Conservation (phyloP, 2,888 invertebrate genomes). For the Thereva unica region DNA sequence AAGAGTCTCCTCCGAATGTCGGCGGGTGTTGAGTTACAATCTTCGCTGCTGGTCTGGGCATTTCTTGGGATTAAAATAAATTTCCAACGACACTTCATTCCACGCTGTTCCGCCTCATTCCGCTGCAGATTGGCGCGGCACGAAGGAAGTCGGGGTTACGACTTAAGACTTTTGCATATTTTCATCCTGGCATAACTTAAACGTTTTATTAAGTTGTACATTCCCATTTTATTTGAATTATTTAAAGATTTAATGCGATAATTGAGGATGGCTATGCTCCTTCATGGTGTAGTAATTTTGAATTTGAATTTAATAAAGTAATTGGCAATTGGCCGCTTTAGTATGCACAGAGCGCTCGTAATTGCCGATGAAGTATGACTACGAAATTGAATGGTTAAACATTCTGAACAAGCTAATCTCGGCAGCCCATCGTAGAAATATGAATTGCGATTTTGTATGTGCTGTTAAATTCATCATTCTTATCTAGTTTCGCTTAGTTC, state of each 20-base stretch:
- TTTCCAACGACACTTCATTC: slow-evolving; percentile 6
- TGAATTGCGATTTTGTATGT: too few relatives aligned
- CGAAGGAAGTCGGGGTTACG: slow-evolving; percentile 24
- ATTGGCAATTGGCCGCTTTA: too few relatives aligned
- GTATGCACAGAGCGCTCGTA: too few relatives aligned
- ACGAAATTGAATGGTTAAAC: too few relatives aligned
- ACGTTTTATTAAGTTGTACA: slow-evolving; percentile 10
- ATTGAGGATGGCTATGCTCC: too few relatives aligned
- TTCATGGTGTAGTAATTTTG: too few relatives aligned
- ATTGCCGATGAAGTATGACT: too few relatives aligned
- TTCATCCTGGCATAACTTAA: slow-evolving; percentile 19
- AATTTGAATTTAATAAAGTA: too few relatives aligned
- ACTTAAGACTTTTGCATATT: slow-evolving; percentile 23
- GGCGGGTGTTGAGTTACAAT: slow-evolving; percentile 33
- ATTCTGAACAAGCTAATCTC: too few relatives aligned
- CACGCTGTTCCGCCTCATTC: not conserved
- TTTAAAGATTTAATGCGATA: not conserved
- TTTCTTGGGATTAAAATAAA: slow-evolving; percentile 31
- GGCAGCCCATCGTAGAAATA: too few relatives aligned
- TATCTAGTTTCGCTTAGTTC: too few relatives aligned
- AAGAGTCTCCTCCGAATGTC: not conserved
- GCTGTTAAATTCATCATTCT: too few relatives aligned
- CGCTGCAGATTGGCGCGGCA: slow-evolving; percentile 10
- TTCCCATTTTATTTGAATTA: slow-evolving; percentile 11
- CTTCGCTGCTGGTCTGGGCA: not conserved